Percentiles rank a stretch among this genome's conserved stretches.
These are phyloP conservation scores for Bombus sylvicola DNA, from an alignment of 1,140 invertebrate genomes.

Conservation along the genomic window DNA sequence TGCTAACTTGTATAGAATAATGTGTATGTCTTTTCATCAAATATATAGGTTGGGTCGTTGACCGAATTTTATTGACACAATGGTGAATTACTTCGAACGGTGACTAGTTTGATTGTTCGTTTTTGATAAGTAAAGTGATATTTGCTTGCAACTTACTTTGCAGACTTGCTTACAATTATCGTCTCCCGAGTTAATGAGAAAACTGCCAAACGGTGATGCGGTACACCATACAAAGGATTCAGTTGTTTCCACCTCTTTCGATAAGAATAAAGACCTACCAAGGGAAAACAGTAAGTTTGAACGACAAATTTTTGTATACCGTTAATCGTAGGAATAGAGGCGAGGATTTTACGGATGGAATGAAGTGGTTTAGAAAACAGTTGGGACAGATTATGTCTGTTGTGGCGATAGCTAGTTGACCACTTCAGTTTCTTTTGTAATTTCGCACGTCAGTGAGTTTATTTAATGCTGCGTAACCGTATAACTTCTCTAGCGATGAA, in stretches of 20 bases:
- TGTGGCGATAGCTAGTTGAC: not conserved
- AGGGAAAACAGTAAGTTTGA: slow-evolving; percentile 59
- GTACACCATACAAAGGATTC: slow-evolving; percentile 70
- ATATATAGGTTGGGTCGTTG: not conserved
- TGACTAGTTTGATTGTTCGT: not conserved
- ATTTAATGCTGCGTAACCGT: slow-evolving; percentile 8
- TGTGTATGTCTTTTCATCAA: not conserved
- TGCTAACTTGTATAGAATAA: not conserved
- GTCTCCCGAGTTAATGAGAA: slow-evolving; percentile 80
- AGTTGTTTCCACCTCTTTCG: slow-evolving; percentile 65
- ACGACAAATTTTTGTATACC: not conserved
- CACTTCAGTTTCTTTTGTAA: slow-evolving; percentile 30
- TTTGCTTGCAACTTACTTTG: slow-evolving; percentile 42
- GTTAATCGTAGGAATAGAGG: not conserved
- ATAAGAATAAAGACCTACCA: slow-evolving; percentile 66
- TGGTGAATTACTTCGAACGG: not conserved
- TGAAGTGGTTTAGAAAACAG: not conserved
- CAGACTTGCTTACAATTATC: slow-evolving; percentile 81
- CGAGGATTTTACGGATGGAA: not conserved
- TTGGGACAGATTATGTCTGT: not conserved
- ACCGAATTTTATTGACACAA: not conserved
- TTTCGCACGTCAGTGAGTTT: slow-evolving; percentile 38
- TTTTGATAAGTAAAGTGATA: not conserved
- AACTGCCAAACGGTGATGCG: slow-evolving; percentile 79
- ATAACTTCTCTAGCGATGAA: not conserved